phyloP scores from a whole-genome alignment of 2,888 invertebrate genomes.

The Acleris cristana region DNA sequence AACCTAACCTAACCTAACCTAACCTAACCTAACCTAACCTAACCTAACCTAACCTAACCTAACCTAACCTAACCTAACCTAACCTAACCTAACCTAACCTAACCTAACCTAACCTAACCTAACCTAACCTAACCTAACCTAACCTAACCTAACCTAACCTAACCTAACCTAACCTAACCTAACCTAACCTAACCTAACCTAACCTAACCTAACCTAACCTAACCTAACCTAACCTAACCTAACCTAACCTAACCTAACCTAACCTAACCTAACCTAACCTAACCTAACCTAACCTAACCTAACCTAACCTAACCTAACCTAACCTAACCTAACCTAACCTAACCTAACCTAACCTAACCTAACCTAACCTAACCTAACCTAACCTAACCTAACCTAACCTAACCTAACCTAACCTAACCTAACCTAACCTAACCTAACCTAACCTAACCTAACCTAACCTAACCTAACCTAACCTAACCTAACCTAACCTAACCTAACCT shows the following conservation, averaged over 20 bases:
- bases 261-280: slow-evolving; percentile 29
- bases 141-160: slow-evolving; percentile 28
- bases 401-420: slow-evolving; percentile 15
- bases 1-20: slow-evolving; percentile 5
- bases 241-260: slow-evolving; percentile 30
- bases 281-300: slow-evolving; percentile 31
- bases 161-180: slow-evolving; percentile 29
- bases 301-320: slow-evolving; percentile 30
- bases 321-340: slow-evolving; percentile 24
- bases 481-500: slow-evolving; percentile 14
- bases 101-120: slow-evolving; percentile 30
- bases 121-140: slow-evolving; percentile 30
- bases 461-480: slow-evolving; percentile 15
- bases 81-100: slow-evolving; percentile 29
- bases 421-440: slow-evolving; percentile 15
- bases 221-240: slow-evolving; percentile 30
- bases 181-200: slow-evolving; percentile 30
- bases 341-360: slow-evolving; percentile 15
- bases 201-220: slow-evolving; percentile 31
- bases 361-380: slow-evolving; percentile 15
- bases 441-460: slow-evolving; percentile 15
- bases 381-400: slow-evolving; percentile 15
- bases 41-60: slow-evolving; percentile 26
- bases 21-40: slow-evolving; percentile 15
- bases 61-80: slow-evolving; percentile 30